Evolutionary conservation across 2,888 invertebrate species (phyloP).

Genomic region (Acleris sparsana): DNA sequence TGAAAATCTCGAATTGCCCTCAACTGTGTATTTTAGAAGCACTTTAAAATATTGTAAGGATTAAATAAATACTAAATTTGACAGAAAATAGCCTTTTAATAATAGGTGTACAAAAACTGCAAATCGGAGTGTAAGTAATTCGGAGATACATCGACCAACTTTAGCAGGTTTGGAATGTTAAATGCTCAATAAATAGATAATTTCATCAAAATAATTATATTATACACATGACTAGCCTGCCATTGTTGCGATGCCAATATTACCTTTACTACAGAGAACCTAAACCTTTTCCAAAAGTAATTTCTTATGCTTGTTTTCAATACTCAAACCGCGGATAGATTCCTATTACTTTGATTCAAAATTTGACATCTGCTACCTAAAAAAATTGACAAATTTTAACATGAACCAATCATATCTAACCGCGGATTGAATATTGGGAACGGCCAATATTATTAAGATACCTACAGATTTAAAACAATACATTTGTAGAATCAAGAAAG

Average conservation of each 20-base stretch:
- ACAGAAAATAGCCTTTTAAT: constrained; percentile 69
- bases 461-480: too few relatives aligned
- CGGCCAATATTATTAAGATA: too few relatives aligned
- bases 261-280: neutral
- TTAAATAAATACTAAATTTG: constrained; percentile 50
- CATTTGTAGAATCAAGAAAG: too few relatives aligned
- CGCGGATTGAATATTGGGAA: too few relatives aligned
- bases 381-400: too few relatives aligned
- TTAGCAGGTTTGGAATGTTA: constrained; percentile 27
- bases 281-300: too few relatives aligned
- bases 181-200: constrained; percentile 30
- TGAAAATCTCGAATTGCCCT: constrained; percentile 64
- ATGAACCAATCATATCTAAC: too few relatives aligned
- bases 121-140: constrained; percentile 36
- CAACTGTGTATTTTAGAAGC: constrained; percentile 50
- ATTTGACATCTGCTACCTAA: too few relatives aligned
- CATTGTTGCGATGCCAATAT: constrained; percentile 23
- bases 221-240: constrained; percentile 13
- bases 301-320: too few relatives aligned
- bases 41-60: constrained; percentile 55
- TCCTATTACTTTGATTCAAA: too few relatives aligned
- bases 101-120: constrained; percentile 54
- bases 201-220: constrained; percentile 25
- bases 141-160: constrained; percentile 29
- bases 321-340: too few relatives aligned